Conservation (phyloP, 2,797 vertebrate species). For the Geotrypetes seraphini region DNA sequence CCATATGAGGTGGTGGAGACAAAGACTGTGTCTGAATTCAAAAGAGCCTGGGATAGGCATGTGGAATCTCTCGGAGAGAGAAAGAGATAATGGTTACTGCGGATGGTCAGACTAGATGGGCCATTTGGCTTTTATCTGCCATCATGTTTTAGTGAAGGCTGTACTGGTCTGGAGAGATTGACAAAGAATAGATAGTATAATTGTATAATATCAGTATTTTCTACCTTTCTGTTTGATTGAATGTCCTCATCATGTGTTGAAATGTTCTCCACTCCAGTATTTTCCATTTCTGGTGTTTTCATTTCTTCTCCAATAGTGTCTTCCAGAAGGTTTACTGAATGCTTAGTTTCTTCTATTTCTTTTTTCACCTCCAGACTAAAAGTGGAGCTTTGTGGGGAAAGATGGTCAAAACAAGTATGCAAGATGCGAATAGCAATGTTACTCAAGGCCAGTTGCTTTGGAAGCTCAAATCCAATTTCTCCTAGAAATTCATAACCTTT, state of each 20-base stretch:
- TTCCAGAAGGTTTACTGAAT: background rate
- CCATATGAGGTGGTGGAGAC: too few relatives aligned
- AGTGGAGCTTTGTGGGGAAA: conserved; percentile 46
- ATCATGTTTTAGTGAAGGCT: too few relatives aligned
- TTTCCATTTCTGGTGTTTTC: background rate
- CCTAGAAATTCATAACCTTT: conserved; percentile 57
- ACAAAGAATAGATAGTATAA: too few relatives aligned
- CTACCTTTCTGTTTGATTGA: conserved; percentile 15
- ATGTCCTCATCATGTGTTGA: conserved; percentile 20
- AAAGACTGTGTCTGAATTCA: too few relatives aligned
- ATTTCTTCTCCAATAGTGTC: background rate
- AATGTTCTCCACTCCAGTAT: background rate
- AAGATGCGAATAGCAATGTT: conserved; percentile 64
- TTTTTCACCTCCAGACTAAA: background rate
- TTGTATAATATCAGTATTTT: too few relatives aligned
- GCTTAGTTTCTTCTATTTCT: background rate
- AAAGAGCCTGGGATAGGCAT: too few relatives aligned
- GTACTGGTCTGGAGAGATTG: too few relatives aligned
- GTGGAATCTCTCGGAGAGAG: too few relatives aligned
- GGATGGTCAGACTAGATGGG: too few relatives aligned
- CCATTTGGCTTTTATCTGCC: too few relatives aligned
- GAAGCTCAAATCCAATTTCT: conserved; percentile 64
- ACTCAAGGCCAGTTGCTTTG: conserved; percentile 59
- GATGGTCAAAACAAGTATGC: conserved; percentile 75
- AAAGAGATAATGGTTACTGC: too few relatives aligned